These are phyloP conservation scores for Geophilus truncorum DNA, from an alignment of 2,888 invertebrate genomes.

Conservation along the genomic window DNA sequence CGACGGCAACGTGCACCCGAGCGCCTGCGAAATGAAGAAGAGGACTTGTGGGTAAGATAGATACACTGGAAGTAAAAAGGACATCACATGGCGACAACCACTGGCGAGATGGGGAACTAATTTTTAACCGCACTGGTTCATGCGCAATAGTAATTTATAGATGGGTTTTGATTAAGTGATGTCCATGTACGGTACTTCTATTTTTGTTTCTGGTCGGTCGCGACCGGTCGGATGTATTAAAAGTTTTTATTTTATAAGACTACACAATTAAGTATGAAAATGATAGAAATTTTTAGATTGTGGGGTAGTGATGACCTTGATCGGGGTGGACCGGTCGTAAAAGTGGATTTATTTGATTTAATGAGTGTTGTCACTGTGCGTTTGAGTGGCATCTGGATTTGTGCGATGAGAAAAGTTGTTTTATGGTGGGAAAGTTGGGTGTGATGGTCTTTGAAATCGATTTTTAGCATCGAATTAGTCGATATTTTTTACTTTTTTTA, in stretches of 20 bases:
- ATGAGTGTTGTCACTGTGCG: not conserved
- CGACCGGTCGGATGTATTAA: too few relatives aligned
- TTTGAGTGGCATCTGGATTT: not conserved
- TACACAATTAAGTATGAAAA: too few relatives aligned
- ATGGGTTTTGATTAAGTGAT: not conserved
- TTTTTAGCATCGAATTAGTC: not conserved
- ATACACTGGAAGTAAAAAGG: too few relatives aligned
- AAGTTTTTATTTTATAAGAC: too few relatives aligned
- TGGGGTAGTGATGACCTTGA: not conserved
- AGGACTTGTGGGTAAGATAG: conserved; percentile 74
- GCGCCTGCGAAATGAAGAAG: conserved; percentile 87
- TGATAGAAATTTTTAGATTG: too few relatives aligned
- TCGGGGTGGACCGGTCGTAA: not conserved
- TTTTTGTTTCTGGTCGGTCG: too few relatives aligned
- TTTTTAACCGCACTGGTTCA: not conserved
- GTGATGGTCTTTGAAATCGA: not conserved
- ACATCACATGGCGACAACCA: too few relatives aligned
- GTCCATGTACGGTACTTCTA: not conserved
- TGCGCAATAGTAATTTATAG: not conserved
- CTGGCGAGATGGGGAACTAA: not conserved
- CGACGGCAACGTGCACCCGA: conserved; percentile 87
- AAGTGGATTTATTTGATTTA: not conserved
- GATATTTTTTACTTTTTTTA: too few relatives aligned
- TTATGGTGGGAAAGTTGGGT: not conserved
- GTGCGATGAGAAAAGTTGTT: not conserved